phyloP scores from a whole-genome alignment of 2,113 vertebrate genomes.

The Alethe castanea region DNA sequence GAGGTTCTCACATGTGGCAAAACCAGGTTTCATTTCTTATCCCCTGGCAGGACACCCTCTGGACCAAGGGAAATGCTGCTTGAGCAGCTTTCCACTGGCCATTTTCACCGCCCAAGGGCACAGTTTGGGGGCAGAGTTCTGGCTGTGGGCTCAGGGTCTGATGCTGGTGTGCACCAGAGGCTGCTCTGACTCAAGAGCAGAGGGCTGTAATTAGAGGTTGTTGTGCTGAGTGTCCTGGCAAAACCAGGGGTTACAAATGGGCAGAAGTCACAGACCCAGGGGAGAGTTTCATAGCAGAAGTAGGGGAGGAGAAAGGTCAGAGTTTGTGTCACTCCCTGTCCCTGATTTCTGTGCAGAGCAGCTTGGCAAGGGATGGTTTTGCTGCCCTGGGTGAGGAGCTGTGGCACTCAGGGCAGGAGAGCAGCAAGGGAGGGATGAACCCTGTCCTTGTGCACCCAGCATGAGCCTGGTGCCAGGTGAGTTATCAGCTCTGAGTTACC shows the following conservation, averaged over 20 bases:
- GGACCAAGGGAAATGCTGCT: not conserved
- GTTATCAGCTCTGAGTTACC: not conserved
- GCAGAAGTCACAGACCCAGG: not conserved
- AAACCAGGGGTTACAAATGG: not conserved
- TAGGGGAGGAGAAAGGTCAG: not conserved
- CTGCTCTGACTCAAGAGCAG: not conserved
- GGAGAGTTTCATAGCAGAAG: not conserved
- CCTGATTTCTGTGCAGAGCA: not conserved
- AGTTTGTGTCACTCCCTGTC: not conserved
- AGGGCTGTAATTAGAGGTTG: not conserved
- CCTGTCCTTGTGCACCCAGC: not conserved
- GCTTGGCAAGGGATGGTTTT: accelerated
- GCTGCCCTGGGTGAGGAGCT: not conserved
- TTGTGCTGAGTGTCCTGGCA: not conserved
- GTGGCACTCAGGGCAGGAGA: not conserved
- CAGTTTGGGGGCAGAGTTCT: not conserved
- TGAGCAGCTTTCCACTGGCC: not conserved
- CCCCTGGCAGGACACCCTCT: not conserved
- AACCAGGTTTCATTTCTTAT: not conserved
- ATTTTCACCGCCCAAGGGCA: not conserved
- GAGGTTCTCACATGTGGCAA: not conserved
- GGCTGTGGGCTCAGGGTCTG: not conserved
- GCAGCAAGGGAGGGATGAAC: not conserved
- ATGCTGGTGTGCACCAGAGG: not conserved
- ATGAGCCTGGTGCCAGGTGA: not conserved